Conservation (phyloP, 1,140 invertebrate species). For the Sarcophaga peregrina region DNA sequence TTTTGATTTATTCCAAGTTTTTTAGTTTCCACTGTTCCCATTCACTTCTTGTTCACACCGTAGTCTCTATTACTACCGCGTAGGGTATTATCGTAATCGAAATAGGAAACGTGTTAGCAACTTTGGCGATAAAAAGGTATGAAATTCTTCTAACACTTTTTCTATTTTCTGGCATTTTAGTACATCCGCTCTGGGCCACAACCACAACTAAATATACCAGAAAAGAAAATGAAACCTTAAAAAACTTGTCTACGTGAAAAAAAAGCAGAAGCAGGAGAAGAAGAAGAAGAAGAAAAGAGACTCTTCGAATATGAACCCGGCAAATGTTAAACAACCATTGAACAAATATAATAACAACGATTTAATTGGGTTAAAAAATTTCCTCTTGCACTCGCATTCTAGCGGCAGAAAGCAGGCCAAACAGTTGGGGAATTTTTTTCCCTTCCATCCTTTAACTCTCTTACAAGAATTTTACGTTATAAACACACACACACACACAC, state of each 20-base stretch:
- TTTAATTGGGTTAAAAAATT: constrained; percentile 62
- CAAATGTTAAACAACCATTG: background rate
- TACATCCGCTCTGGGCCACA: background rate
- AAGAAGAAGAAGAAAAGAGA: background rate
- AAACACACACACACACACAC: too few relatives aligned
- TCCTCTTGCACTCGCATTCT: background rate
- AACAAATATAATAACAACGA: constrained; percentile 48
- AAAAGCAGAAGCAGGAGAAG: background rate
- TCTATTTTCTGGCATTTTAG: background rate
- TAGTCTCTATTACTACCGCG: too few relatives aligned
- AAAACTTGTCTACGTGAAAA: background rate
- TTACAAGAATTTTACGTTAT: too few relatives aligned
- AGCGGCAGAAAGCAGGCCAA: background rate
- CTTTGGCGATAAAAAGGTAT: constrained; percentile 16
- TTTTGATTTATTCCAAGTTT: too few relatives aligned
- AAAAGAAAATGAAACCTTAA: background rate
- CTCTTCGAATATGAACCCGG: too few relatives aligned
- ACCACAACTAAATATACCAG: background rate
- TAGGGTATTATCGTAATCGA: too few relatives aligned
- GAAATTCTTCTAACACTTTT: background rate
- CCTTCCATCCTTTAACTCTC: background rate
- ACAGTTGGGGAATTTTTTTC: background rate
- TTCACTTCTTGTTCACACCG: too few relatives aligned
- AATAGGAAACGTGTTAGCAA: constrained; percentile 12
- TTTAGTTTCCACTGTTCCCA: too few relatives aligned